phyloP scores from a whole-genome alignment of 2,888 invertebrate species.

The Lacanobia wlatinum region DNA sequence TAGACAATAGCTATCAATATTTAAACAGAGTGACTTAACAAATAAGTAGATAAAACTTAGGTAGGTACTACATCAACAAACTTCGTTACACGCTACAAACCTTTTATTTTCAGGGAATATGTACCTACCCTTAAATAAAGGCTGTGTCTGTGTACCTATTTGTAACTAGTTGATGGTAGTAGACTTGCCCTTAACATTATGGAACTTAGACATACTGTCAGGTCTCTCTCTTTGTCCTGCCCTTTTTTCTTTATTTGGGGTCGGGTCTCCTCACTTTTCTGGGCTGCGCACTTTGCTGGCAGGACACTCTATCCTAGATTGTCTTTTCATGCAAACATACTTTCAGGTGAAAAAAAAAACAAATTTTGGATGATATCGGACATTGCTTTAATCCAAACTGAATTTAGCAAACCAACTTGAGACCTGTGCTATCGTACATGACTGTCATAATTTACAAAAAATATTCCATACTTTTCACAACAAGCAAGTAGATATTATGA shows the following conservation, averaged over 20 bases:
- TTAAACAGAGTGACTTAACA: no score
- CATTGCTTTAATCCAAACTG: conserved; percentile 37
- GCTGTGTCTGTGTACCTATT: neutral
- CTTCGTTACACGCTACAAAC: neutral
- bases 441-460: conserved; percentile 12
- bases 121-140: no score
- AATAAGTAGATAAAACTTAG: no score
- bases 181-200: neutral
- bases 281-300: no score
- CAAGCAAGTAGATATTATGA: conserved; percentile 61
- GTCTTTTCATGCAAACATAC: no score
- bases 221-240: no score
- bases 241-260: no score
- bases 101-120: neutral
- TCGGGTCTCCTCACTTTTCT: no score
- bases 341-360: neutral
- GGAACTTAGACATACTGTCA: no score
- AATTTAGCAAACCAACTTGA: conserved; percentile 21
- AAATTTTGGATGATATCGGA: neutral
- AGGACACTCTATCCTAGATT: no score
- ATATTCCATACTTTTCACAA: neutral
- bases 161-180: neutral
- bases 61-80: no score
- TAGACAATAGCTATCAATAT: no score
- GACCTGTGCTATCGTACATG: conserved; percentile 8